Percentiles rank a stretch among this genome's conserved stretches.
phyloP scores from a whole-genome alignment of 2,113 vertebrate genomes.

The Microtus ochrogaster region DNA sequence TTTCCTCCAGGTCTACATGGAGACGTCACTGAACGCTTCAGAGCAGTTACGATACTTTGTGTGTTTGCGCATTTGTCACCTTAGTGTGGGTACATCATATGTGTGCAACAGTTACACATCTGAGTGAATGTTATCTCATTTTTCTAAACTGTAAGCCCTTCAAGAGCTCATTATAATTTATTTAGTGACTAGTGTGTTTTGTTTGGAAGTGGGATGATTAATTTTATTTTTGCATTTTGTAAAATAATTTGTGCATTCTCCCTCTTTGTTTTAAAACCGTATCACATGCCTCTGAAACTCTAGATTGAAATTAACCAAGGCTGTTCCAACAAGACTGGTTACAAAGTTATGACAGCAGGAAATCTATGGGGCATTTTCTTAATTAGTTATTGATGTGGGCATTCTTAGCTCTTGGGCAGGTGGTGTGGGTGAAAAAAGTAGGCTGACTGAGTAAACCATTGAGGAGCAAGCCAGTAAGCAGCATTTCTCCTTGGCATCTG shows the following conservation, averaged over 20 bases:
- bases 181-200: background rate
- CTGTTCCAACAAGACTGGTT: background rate
- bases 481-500: background rate
- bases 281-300: background rate
- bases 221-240: constrained; percentile 46
- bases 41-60: background rate
- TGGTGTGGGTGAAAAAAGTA: background rate
- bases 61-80: background rate
- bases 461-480: background rate
- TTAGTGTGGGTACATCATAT: background rate
- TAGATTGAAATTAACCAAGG: constrained; percentile 5
- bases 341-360: background rate
- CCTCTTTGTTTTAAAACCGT: constrained; percentile 33
- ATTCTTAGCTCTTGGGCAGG: background rate
- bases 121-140: background rate
- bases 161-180: background rate
- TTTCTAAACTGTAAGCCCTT: background rate
- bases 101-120: too few relatives aligned
- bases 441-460: background rate
- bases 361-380: background rate
- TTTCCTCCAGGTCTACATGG: background rate
- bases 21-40: background rate
- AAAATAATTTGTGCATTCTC: background rate
- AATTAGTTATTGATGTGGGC: background rate
- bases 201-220: background rate